phyloP scores from a whole-genome alignment of 2,797 vertebrate genomes.

The Chiloscyllium punctatum region DNA sequence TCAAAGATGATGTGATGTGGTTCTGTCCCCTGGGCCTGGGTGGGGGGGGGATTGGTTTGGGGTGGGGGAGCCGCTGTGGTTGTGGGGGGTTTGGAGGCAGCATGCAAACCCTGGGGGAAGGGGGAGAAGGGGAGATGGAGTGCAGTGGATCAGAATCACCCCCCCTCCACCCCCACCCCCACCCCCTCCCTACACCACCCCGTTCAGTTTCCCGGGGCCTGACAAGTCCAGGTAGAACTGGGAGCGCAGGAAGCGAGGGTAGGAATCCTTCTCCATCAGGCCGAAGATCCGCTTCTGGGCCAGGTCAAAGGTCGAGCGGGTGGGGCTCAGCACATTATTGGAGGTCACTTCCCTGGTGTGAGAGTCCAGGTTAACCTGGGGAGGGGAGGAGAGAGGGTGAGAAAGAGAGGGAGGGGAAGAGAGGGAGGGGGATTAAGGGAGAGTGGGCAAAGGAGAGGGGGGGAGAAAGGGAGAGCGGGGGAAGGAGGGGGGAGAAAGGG shows the following conservation, averaged over 20 bases:
- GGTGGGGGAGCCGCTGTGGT: not conserved
- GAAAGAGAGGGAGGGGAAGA: not conserved
- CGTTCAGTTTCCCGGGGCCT: conserved; percentile 40
- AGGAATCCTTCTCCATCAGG: conserved; percentile 70
- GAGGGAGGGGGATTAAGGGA: too few species aligned
- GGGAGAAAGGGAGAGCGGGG: too few species aligned
- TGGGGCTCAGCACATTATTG: conserved; percentile 66
- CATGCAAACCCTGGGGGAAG: not conserved
- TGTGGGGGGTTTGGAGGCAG: not conserved
- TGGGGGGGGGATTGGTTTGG: not conserved
- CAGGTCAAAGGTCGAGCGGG: conserved; percentile 57
- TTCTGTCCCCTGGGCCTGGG: not conserved
- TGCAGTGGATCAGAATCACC: too few species aligned
- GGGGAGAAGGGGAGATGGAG: not conserved
- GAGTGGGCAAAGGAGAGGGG: too few species aligned
- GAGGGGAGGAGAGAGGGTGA: not conserved
- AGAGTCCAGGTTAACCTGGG: conserved; percentile 71
- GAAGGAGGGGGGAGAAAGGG: too few species aligned
- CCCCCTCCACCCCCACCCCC: not conserved
- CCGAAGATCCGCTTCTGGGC: conserved; percentile 69
- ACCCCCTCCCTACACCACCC: conserved; percentile 30
- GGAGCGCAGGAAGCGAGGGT: conserved; percentile 72
- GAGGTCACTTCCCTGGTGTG: conserved; percentile 66
- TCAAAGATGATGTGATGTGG: not conserved
- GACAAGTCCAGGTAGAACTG: conserved; percentile 59